Evolutionary conservation across 2,888 invertebrate species (phyloP), one percentile per base, ranked within the genome.

Genomic region (Cryptus viduatorius): DNA sequence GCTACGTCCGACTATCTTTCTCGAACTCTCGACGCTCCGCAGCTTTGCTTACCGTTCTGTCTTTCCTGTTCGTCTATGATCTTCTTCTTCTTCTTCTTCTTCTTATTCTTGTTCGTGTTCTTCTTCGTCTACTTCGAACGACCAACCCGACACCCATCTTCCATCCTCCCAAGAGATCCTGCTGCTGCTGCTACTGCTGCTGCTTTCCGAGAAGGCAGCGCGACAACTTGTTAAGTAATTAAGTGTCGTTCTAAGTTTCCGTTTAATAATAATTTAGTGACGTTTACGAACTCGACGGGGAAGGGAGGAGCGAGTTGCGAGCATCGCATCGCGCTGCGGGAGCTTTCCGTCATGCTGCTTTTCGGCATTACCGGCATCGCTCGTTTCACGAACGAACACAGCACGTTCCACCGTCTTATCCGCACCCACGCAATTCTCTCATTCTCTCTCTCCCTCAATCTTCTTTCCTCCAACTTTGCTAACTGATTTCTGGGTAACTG

Each of bases 201-300:
- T 80, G 84, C 86, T 86, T 86, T 88, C 86, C 86, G 83, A 78
- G 77, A 19, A 86, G 88, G 86, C 86, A 86, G 88, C 88, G 86
- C 88, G 90, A 90, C 89, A 92, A 91, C 90, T 92, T 90, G 90
- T 91, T 90, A 91, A 90, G 90, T 91, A 91, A 91, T 92, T 91
- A 91, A 91, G 90, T 89, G 89, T 90, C 90, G 89, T 90, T 90
- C 88, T 89, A 90, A 90, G 89, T 90, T 90, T 89, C 86, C 89
- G 89, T 89, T 91, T 90, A 91, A 90, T 91, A 92, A 91, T 91
- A 90, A 91, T 91, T 91, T 89, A 91, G 90, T 90, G 89, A 90
- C 87, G 89, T 89, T 88, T 88, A 83, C 88, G 86, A 89, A 90
- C 89, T 89, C 88, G 86, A 86, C 73, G 69, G 75, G 80, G 76